Percentiles rank a stretch among this genome's conserved stretches.
Conservation (phyloP, 2,888 invertebrate species). For the Taphrorychus bicolor region DNA sequence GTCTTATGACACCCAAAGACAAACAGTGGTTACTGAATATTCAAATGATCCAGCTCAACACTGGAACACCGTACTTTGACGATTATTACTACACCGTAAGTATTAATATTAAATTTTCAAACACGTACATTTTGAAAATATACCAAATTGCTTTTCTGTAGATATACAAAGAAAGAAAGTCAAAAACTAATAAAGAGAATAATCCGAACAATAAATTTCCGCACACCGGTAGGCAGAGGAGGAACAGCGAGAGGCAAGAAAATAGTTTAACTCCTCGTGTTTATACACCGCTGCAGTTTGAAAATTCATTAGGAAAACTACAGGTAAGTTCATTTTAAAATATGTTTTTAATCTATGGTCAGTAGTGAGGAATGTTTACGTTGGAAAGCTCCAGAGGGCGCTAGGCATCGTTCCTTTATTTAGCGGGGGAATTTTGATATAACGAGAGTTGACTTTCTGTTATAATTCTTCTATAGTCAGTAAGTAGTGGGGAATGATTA, state of each 20-base stretch:
- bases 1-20: slow-evolving; percentile 92
- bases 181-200: slow-evolving; percentile 60
- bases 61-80: slow-evolving; percentile 94
- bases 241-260: slow-evolving; percentile 61
- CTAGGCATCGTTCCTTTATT: too few species aligned
- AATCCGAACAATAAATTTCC: slow-evolving; percentile 53
- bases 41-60: slow-evolving; percentile 90
- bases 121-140: neutral
- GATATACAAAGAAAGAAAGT: slow-evolving; percentile 72
- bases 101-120: neutral
- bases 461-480: too few species aligned
- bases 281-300: slow-evolving; percentile 88
- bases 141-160: slow-evolving; percentile 43
- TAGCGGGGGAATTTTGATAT: too few species aligned
- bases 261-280: slow-evolving; percentile 63
- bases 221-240: slow-evolving; percentile 45
- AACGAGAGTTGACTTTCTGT: too few species aligned
- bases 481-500: too few species aligned
- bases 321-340: slow-evolving; percentile 65
- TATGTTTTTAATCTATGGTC: neutral
- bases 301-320: slow-evolving; percentile 93
- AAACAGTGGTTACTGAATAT: slow-evolving; percentile 97
- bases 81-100: slow-evolving; percentile 94
- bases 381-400: too few species aligned
- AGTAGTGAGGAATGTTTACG: too few species aligned